Conservation (phyloP, 2,113 vertebrate genomes). For the Lutjanus erythropterus region DNA sequence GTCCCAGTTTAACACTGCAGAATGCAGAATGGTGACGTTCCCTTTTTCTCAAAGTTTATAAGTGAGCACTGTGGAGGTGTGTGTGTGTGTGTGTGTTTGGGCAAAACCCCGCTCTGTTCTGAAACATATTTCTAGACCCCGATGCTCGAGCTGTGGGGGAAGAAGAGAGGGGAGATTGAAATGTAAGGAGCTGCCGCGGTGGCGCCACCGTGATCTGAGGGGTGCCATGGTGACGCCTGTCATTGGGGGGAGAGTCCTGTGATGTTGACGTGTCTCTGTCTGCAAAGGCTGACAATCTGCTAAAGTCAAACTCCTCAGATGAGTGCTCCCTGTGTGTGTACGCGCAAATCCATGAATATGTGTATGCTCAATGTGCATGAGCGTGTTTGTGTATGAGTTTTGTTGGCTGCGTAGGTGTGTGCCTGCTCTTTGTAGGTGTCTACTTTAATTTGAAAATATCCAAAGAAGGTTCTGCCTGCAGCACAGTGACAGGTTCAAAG, state of each 20-base stretch:
- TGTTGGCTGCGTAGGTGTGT: constrained; percentile 57
- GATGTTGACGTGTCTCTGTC: constrained; percentile 78
- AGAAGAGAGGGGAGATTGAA: constrained; percentile 72
- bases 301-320: constrained; percentile 72
- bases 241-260: constrained; percentile 60
- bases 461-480: constrained; percentile 68
- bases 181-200: constrained; percentile 63
- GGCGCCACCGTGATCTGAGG: constrained; percentile 77
- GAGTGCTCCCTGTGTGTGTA: constrained; percentile 12
- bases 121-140: constrained; percentile 64
- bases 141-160: constrained; percentile 48
- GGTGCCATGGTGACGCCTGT: constrained; percentile 78
- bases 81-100: constrained; percentile 24
- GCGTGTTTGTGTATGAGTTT: constrained; percentile 44
- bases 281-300: constrained; percentile 71
- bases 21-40: constrained; percentile 22
- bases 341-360: constrained; percentile 18
- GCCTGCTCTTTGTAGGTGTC: constrained; percentile 66
- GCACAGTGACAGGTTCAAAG: constrained; percentile 69
- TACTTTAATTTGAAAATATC: constrained; percentile 67
- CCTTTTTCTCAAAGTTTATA: constrained; percentile 61
- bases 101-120: constrained; percentile 44
- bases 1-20: constrained; percentile 38
- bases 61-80: constrained; percentile 24
- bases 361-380: constrained; percentile 25